Conservation (phyloP, 2,113 vertebrate genomes). For the Xenus cinereus region DNA sequence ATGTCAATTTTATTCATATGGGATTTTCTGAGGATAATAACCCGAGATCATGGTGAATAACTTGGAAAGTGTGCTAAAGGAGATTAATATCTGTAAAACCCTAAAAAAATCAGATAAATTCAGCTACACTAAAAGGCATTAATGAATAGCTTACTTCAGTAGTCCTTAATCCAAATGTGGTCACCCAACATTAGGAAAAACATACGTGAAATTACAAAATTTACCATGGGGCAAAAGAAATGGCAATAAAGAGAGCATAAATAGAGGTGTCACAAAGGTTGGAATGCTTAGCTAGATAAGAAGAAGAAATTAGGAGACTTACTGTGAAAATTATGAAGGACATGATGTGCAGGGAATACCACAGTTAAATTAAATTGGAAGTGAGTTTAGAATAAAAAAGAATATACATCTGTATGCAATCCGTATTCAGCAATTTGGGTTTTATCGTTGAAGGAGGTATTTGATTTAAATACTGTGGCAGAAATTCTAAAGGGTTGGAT, state of each 20-base stretch:
- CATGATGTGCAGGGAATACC: not conserved
- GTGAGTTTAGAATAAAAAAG: not conserved
- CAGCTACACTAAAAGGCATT: not conserved
- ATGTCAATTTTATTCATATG: not conserved
- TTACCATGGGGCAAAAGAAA: not conserved
- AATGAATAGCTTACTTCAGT: not conserved
- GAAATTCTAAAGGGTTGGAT: slow-evolving; percentile 35
- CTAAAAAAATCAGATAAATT: not conserved
- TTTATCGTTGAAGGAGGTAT: not conserved
- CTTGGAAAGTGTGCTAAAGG: not conserved
- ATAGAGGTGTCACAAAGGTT: not conserved
- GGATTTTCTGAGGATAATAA: not conserved
- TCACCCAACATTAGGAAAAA: not conserved
- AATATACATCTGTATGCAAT: not conserved
- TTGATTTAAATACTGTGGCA: slow-evolving; percentile 36
- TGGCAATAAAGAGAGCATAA: not conserved
- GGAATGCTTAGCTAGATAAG: not conserved
- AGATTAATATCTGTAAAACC: not conserved
- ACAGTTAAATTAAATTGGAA: slow-evolving; percentile 19
- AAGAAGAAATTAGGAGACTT: not conserved
- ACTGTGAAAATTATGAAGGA: not conserved
- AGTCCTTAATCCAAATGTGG: not conserved
- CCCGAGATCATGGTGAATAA: not conserved
- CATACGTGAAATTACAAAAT: not conserved
- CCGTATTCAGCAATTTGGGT: not conserved